Percentiles rank a stretch among this genome's conserved stretches.
Conservation (phyloP, 1,140 invertebrate genomes). For the Temnothorax curvispinosus region DNA sequence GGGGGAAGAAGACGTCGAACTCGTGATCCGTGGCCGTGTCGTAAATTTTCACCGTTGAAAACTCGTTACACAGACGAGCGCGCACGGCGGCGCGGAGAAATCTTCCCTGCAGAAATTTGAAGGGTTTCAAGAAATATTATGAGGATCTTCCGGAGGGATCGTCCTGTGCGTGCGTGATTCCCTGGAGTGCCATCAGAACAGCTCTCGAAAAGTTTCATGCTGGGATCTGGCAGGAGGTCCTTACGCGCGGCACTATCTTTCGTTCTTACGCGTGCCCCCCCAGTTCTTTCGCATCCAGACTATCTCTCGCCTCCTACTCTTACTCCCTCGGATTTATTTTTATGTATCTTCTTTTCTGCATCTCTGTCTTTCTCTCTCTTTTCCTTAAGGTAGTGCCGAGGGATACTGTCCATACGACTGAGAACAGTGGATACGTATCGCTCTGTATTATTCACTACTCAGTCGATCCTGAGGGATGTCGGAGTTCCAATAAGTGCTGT, state of each 20-base stretch:
- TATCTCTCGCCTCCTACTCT: not conserved
- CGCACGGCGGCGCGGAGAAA: slow-evolving; percentile 26
- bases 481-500: slow-evolving; percentile 62
- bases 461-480: slow-evolving; percentile 46
- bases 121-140: slow-evolving; percentile 69
- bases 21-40: slow-evolving; percentile 27
- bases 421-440: slow-evolving; percentile 56
- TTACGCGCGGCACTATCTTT: slow-evolving; percentile 55
- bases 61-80: slow-evolving; percentile 41
- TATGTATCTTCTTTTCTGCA: slow-evolving; percentile 48
- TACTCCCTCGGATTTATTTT: slow-evolving; percentile 63
- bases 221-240: slow-evolving; percentile 46
- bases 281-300: not conserved
- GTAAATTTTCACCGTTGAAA: slow-evolving; percentile 60
- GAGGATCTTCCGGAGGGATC: slow-evolving; percentile 53
- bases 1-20: slow-evolving; percentile 44
- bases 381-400: slow-evolving; percentile 6
- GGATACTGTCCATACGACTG: slow-evolving; percentile 46
- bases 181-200: slow-evolving; percentile 65
- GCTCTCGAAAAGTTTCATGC: slow-evolving; percentile 69
- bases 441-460: slow-evolving; percentile 65
- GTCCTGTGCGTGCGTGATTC: slow-evolving; percentile 62
- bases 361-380: not conserved
- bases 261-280: not conserved
- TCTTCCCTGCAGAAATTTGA: slow-evolving; percentile 61